Evolutionary conservation across 2,113 vertebrate species (phyloP).

Genomic region (Cariama cristata): DNA sequence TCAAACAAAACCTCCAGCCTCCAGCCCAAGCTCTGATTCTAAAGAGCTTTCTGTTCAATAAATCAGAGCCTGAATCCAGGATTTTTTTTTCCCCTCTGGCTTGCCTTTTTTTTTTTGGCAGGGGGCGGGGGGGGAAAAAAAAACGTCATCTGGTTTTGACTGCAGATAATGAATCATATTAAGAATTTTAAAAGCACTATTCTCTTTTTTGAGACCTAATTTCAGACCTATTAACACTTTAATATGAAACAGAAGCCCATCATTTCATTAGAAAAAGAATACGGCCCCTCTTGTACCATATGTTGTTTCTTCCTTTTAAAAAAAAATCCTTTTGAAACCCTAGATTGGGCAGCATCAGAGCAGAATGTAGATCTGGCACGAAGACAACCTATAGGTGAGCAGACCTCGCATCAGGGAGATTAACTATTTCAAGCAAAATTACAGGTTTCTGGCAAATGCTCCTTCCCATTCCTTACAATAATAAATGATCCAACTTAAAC

Average conservation of each 20-base stretch:
- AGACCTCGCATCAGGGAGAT: neutral
- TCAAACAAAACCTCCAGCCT: constrained; percentile 76
- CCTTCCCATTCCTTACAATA: neutral
- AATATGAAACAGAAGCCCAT: constrained; percentile 83
- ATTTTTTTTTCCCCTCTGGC: neutral
- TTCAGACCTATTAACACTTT: constrained; percentile 84
- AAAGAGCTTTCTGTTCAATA: constrained; percentile 78
- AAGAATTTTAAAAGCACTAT: constrained; percentile 80
- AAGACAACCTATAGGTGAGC: constrained; percentile 26
- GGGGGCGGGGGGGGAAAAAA: constrained; percentile 57
- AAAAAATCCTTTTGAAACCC: constrained; percentile 67
- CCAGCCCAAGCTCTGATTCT: constrained; percentile 65
- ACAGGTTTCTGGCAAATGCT: neutral
- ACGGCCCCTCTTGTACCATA: constrained; percentile 71
- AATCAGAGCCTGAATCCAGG: constrained; percentile 62
- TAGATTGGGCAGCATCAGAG: constrained; percentile 40
- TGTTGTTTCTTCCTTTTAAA: constrained; percentile 72
- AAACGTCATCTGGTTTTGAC: constrained; percentile 79
- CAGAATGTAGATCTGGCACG: constrained; percentile 43
- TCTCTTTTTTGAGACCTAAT: constrained; percentile 80
- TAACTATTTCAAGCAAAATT: neutral
- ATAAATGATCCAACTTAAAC: constrained; percentile 3
- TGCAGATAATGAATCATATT: constrained; percentile 81
- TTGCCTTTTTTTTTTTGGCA: constrained; percentile 57
- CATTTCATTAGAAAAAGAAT: constrained; percentile 79